Conservation (phyloP, 1,140 invertebrate genomes). For the Halictus rubicundus region DNA sequence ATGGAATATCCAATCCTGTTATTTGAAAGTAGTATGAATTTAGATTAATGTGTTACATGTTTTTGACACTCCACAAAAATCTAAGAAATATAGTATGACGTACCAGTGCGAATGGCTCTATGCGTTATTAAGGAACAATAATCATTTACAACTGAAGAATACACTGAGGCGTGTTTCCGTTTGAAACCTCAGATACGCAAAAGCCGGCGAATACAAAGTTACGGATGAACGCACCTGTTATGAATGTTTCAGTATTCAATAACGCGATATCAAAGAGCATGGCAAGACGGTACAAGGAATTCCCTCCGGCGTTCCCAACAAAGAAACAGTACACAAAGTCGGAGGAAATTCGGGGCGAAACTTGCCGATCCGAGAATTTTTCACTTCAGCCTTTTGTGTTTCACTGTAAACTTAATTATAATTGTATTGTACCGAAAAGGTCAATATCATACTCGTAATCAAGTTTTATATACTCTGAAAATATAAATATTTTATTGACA, state of each 20-base stretch:
- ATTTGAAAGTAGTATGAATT: too few relatives aligned
- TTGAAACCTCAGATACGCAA: slow-evolving; percentile 59
- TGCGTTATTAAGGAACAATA: slow-evolving; percentile 2
- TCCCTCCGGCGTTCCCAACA: slow-evolving; percentile 47
- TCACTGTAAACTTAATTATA: not conserved
- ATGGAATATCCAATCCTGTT: too few relatives aligned
- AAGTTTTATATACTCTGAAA: too few relatives aligned
- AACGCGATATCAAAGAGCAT: slow-evolving; percentile 67
- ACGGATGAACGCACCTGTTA: slow-evolving; percentile 63
- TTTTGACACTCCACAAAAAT: not conserved
- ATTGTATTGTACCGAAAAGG: too few relatives aligned
- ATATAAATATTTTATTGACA: too few relatives aligned
- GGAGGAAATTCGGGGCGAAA: slow-evolving; percentile 54
- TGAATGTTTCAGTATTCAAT: slow-evolving; percentile 67
- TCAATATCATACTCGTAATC: not conserved
- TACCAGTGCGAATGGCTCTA: too few relatives aligned
- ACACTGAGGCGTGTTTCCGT: slow-evolving; percentile 43
- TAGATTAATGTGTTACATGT: too few relatives aligned
- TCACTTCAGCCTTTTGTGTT: not conserved
- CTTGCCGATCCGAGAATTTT: slow-evolving; percentile 37
- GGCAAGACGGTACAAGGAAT: slow-evolving; percentile 57
- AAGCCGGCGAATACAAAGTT: slow-evolving; percentile 51
- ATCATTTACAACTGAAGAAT: slow-evolving; percentile 15
- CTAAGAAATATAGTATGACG: too few relatives aligned
- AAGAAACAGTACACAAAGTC: slow-evolving; percentile 57